Conservation (phyloP, 2,888 invertebrate species). For the Schizotus pectinicornis region DNA sequence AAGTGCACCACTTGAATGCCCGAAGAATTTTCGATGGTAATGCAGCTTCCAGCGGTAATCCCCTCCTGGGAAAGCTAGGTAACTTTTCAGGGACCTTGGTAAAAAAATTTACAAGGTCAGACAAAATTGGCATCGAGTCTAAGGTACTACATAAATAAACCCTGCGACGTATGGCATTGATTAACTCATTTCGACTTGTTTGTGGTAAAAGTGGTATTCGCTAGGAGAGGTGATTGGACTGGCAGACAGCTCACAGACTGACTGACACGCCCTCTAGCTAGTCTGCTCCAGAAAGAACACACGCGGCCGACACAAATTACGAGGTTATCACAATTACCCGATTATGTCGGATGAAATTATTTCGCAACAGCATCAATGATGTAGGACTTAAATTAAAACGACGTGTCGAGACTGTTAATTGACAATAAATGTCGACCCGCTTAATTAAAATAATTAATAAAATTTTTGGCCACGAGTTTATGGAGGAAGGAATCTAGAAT, state of each 20-base stretch:
- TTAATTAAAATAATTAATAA: no score
- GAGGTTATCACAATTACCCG: slow-evolving; percentile 23
- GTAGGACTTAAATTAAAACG: no score
- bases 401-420: no score
- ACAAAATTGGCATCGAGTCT: slow-evolving; percentile 6
- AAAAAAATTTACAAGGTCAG: not conserved
- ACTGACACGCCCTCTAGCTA: slow-evolving; percentile 41
- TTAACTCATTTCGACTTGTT: slow-evolving; percentile 17
- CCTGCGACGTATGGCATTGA: slow-evolving; percentile 2
- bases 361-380: not conserved
- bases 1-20: slow-evolving; percentile 21
- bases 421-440: no score
- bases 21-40: slow-evolving; percentile 19
- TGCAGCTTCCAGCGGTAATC: not conserved
- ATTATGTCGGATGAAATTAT: slow-evolving; percentile 25
- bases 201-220: slow-evolving; percentile 30
- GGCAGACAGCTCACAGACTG: slow-evolving; percentile 41
- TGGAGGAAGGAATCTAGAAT: no score
- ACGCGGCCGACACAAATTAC: slow-evolving; percentile 37
- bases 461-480: no score
- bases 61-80: no score
- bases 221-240: slow-evolving; percentile 36
- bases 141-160: slow-evolving; percentile 11
- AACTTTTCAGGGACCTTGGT: no score
- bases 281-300: slow-evolving; percentile 35